A percentile compares a stretch with the other conserved stretches of the same genome.
Conservation (phyloP, 2,888 invertebrate genomes). For the Melipona bicolor region DNA sequence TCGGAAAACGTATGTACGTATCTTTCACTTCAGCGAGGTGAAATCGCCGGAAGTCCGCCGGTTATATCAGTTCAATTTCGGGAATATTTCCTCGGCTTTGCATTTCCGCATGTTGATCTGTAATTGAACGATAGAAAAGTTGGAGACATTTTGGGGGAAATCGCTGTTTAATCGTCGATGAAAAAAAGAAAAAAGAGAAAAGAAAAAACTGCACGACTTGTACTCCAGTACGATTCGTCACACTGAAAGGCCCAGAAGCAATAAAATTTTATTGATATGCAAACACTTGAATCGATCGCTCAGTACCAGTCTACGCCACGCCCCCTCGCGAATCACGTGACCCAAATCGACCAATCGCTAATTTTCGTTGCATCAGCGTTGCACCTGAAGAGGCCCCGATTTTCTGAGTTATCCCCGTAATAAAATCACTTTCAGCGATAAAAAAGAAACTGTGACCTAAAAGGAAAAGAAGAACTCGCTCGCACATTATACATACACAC, state of each 20-base stretch:
- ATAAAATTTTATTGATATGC: too few species aligned
- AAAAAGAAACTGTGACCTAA: neutral
- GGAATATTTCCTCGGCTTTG: neutral
- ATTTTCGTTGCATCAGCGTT: too few species aligned
- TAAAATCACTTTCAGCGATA: neutral
- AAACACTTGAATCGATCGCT: too few species aligned
- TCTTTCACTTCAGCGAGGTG: neutral
- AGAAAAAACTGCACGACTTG: too few species aligned
- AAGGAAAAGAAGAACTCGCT: neutral
- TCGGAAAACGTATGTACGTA: too few species aligned
- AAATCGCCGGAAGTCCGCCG: conserved; percentile 13
- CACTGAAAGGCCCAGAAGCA: too few species aligned
- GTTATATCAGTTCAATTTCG: neutral
- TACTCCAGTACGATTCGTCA: too few species aligned
- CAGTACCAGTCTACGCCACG: too few species aligned
- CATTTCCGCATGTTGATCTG: neutral
- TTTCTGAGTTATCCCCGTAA: too few species aligned
- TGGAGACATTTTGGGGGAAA: neutral
- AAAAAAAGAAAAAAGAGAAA: neutral
- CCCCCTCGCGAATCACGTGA: too few species aligned
- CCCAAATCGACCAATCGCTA: too few species aligned
- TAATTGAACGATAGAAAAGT: neutral
- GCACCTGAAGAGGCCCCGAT: too few species aligned
- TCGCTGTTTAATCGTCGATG: neutral
- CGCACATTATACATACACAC: neutral